Percentiles rank a stretch among this genome's conserved stretches.
phyloP scores from a whole-genome alignment of 2,888 invertebrate species.

The Ischnura elegans region DNA sequence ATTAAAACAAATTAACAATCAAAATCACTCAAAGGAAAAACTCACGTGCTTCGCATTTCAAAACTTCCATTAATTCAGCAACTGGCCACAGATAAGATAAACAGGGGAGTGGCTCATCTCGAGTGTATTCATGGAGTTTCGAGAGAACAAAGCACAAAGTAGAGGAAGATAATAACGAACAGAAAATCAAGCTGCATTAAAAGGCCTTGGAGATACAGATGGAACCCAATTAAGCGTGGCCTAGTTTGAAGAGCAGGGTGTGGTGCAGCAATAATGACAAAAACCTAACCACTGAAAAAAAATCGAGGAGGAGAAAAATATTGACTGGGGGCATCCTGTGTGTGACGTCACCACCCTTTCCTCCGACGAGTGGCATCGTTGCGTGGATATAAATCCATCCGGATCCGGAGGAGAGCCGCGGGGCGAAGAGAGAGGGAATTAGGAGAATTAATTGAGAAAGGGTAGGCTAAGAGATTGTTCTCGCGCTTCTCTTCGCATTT shows the following conservation, averaged over 20 bases:
- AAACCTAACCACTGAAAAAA: not conserved
- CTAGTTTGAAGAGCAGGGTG: not conserved
- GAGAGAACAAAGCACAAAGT: not conserved
- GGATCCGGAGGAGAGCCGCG: not conserved
- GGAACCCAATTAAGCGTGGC: not conserved
- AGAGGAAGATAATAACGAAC: not conserved
- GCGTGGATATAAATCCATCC: slow-evolving; percentile 27
- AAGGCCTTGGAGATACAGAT: not conserved
- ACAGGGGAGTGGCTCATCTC: not conserved
- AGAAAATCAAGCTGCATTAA: not conserved
- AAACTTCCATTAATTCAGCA: too few relatives aligned
- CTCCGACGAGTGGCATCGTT: not conserved
- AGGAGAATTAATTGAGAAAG: not conserved
- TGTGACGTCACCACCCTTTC: not conserved
- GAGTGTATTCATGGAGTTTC: not conserved
- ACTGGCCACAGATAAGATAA: too few relatives aligned
- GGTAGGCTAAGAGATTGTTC: too few relatives aligned
- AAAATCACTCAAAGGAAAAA: too few relatives aligned
- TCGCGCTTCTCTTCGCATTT: too few relatives aligned
- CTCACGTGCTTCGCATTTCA: too few relatives aligned
- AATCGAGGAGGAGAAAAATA: not conserved
- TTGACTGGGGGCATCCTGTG: slow-evolving; percentile 4
- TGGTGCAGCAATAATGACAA: slow-evolving; percentile 10
- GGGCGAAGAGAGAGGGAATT: not conserved
- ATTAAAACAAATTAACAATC: too few relatives aligned